Base-by-base conservation (phyloP, 30 jellyfish, hydroid and myxozoan genomes). In the Chironex yamaguchii region DNA sequence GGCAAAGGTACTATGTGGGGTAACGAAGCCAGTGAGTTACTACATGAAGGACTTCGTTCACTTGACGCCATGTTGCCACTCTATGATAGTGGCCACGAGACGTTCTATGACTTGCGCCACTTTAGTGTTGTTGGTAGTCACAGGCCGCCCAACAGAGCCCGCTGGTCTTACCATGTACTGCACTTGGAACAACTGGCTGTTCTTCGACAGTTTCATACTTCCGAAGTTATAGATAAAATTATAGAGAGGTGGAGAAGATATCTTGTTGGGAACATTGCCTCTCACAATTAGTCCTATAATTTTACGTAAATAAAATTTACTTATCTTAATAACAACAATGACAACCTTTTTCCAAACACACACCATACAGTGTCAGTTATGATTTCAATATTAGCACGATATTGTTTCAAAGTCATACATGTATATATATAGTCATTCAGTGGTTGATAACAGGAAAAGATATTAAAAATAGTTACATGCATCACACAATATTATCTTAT, bases 131-230 rank as follows among this genome's bases (percentile, higher is more conserved):
- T 93, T 26, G 98, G 97, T 9, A 42, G 58, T 42, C 17, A 17
- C 13, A 34, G 24, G 2, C 74, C 58, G 67, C 98, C 98, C 27
- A 88, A 88, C 48, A 67, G 97, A 20, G 98, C 98, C 0, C 71
- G 98, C 30, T 88, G 97, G 98, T 94, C 81, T 65, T 93, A 93
- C 35, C 98, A 93, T 51, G 89, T 87, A 0, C 93, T 93, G 3
- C 98, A 93, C 49, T 30, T 93, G 1, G 93, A 84, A 23, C 96
- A 83, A 51, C 65, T 93, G 29, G 48, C 69, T 32, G 88, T 88
- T 32, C 32, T 93, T 21, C 51, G 27, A 13, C 81, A 36, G 20
- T 72, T 93, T 29, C 67, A 51, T 2, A 66, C 71, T 4, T 52
- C 67, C 42, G 51, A 64, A 3, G 28, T 26, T 9, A 9, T 93